Evolutionary conservation across 2,888 invertebrate species (phyloP).

Genomic region (Prosapia bicincta): DNA sequence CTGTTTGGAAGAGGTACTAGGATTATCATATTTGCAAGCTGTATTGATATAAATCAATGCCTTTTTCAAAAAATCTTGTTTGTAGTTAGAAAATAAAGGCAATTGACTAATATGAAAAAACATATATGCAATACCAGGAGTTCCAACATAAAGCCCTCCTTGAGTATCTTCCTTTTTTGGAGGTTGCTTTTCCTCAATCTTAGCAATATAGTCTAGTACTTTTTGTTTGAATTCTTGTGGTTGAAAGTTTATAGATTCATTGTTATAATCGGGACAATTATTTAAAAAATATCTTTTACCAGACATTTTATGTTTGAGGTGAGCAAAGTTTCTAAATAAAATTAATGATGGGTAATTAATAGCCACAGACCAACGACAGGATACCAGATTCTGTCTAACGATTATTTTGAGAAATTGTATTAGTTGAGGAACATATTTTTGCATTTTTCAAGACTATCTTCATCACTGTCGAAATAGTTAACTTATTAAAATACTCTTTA

Average conservation of each 20-base stretch:
- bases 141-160: conserved; percentile 67
- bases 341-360: background rate
- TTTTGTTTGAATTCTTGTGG: conserved; percentile 25
- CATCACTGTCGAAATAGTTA: no score
- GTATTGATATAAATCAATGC: conserved; percentile 61
- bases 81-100: conserved; percentile 49
- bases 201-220: conserved; percentile 24
- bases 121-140: conserved; percentile 72
- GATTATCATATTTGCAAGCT: conserved; percentile 54
- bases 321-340: background rate
- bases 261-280: conserved; percentile 22
- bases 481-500: no score
- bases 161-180: conserved; percentile 46
- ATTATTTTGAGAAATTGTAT: background rate
- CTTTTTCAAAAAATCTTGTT: conserved; percentile 53
- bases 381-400: background rate
- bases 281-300: conserved; percentile 27
- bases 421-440: no score
- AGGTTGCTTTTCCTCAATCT: conserved; percentile 44
- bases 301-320: background rate
- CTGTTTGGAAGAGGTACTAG: conserved; percentile 52
- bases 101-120: conserved; percentile 64
- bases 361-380: background rate
- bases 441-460: no score
- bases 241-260: conserved; percentile 10